A percentile compares a stretch with the other conserved stretches of the same genome.
phyloP scores from a whole-genome alignment of 1,140 invertebrate species.

The Tetragnatha versicolor region DNA sequence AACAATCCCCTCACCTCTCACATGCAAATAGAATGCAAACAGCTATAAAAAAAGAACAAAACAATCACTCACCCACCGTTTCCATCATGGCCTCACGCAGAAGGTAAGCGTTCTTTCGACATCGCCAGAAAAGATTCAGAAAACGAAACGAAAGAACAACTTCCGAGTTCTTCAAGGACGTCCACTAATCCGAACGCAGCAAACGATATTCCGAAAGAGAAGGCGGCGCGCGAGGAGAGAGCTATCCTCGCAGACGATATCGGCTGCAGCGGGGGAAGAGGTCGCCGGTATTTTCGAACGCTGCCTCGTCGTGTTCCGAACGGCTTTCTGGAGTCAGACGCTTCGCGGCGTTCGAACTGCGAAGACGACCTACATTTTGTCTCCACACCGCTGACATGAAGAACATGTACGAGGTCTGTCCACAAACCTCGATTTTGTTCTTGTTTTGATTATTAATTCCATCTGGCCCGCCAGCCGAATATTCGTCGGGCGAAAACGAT shows the following conservation, averaged over 20 bases:
- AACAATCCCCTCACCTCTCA: no score
- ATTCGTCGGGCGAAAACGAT: no score
- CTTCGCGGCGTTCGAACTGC: background rate
- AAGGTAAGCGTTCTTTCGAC: background rate
- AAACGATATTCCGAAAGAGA: background rate
- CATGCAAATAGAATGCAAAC: no score
- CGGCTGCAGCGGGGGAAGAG: background rate
- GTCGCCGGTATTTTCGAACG: background rate
- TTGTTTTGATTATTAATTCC: no score
- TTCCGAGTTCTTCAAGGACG: background rate
- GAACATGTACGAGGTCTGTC: constrained; percentile 4
- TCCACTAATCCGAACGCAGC: background rate
- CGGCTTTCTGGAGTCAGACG: background rate
- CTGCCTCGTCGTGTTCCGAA: background rate
- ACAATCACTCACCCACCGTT: background rate
- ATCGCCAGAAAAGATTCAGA: background rate
- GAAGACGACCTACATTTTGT: constrained; percentile 17
- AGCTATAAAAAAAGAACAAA: no score
- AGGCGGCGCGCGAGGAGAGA: background rate
- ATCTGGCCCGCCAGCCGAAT: no score
- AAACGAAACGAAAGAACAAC: background rate
- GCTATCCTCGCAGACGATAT: background rate
- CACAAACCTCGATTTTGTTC: constrained; percentile 7
- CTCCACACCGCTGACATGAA: no score
- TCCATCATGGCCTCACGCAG: background rate